Conservation (phyloP, 2,888 invertebrate species). For the Blomia tropicalis region DNA sequence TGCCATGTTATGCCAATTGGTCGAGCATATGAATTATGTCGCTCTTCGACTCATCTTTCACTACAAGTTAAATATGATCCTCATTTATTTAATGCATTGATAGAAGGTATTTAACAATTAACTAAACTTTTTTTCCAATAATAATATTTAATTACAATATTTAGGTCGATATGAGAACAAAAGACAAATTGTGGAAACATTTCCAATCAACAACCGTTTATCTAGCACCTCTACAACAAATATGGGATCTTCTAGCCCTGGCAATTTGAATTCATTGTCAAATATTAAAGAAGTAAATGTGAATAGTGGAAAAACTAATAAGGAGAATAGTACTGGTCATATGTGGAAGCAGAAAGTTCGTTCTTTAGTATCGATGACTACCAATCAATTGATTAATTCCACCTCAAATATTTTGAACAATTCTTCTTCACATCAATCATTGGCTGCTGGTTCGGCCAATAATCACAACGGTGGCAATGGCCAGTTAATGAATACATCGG, state of each 20-base stretch:
- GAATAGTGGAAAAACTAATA: neutral
- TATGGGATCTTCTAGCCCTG: neutral
- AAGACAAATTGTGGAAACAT: conserved; percentile 15
- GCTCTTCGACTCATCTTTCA: conserved; percentile 83
- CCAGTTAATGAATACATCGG: neutral
- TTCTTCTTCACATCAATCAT: neutral
- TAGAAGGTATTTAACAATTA: conserved; percentile 14
- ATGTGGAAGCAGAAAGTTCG: conserved; percentile 21
- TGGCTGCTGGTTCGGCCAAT: neutral
- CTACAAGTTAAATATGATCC: conserved; percentile 87
- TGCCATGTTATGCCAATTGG: conserved; percentile 82
- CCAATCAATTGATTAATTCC: conserved; percentile 3
- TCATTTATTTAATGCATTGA: conserved; percentile 16
- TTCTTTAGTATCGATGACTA: conserved; percentile 15
- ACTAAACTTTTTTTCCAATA: neutral
- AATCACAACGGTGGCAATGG: neutral
- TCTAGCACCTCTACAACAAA: neutral
- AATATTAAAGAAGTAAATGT: no score
- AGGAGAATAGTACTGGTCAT: neutral
- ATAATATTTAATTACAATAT: neutral
- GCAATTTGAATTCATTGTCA: neutral
- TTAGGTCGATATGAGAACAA: conserved; percentile 9
- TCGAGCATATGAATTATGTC: conserved; percentile 77
- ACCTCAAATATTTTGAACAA: conserved; percentile 6
- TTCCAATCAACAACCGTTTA: neutral